A percentile compares a stretch with the other conserved stretches of the same genome.
Conservation (phyloP, 2,797 vertebrate genomes). For the Acanthopagrus latus region DNA sequence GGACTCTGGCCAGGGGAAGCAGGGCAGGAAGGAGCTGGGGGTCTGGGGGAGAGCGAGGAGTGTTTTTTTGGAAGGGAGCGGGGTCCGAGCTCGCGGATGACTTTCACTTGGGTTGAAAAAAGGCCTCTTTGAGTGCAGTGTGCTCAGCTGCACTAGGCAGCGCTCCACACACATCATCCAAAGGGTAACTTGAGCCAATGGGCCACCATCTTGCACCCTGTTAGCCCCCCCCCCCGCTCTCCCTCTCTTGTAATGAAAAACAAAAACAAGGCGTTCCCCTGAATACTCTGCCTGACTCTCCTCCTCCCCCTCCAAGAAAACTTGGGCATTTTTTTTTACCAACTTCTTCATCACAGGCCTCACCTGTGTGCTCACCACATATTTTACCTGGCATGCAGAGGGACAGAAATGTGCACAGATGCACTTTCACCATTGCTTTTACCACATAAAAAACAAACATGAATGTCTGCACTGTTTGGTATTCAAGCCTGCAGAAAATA, state of each 20-base stretch:
- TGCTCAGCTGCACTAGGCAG: constrained; percentile 83
- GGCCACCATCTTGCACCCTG: constrained; percentile 66
- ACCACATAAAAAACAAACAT: constrained; percentile 36
- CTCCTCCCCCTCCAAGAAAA: constrained; percentile 37
- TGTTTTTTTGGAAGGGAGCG: constrained; percentile 59
- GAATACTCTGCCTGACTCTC: constrained; percentile 48
- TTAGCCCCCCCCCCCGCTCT: not conserved
- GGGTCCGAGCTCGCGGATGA: constrained; percentile 71
- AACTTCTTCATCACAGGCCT: constrained; percentile 46
- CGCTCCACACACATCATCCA: constrained; percentile 76
- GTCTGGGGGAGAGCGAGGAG: constrained; percentile 47
- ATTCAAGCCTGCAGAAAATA: constrained; percentile 20
- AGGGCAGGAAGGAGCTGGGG: constrained; percentile 81
- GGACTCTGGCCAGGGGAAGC: constrained; percentile 79
- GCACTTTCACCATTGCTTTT: constrained; percentile 26
- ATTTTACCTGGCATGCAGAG: constrained; percentile 63
- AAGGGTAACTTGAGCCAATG: constrained; percentile 78
- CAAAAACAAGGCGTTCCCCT: constrained; percentile 82
- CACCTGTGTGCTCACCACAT: constrained; percentile 59
- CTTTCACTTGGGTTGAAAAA: constrained; percentile 80
- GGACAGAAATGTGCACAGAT: constrained; percentile 42
- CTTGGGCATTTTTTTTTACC: constrained; percentile 44
- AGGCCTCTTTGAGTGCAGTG: constrained; percentile 83
- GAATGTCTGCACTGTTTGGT: constrained; percentile 27
- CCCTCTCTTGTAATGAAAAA: constrained; percentile 73